Evolutionary conservation across 2,888 invertebrate species (phyloP).

Genomic region (Helleia helle): DNA sequence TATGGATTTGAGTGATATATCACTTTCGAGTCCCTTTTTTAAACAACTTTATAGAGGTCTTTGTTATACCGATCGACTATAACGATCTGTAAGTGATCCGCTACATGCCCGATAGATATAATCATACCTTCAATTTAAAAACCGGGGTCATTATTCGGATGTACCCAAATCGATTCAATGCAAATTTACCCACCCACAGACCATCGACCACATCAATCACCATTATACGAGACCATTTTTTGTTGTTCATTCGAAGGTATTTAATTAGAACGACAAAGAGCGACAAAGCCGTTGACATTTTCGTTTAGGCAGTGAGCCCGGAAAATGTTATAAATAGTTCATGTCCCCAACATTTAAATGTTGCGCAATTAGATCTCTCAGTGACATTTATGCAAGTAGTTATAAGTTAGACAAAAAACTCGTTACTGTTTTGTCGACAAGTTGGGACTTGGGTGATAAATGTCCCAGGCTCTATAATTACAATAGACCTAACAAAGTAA

Average conservation of each 20-base stretch:
- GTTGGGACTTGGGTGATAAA: no score
- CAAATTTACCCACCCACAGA: slow-evolving; percentile 56
- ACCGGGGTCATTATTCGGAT: slow-evolving; percentile 48
- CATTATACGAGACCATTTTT: slow-evolving; percentile 47
- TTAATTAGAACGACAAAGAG: slow-evolving; percentile 48
- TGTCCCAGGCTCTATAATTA: no score
- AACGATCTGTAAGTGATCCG: no score
- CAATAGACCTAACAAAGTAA: no score
- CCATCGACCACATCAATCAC: slow-evolving; percentile 50
- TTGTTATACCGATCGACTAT: no score
- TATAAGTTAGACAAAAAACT: slow-evolving; percentile 1
- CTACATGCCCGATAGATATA: not conserved
- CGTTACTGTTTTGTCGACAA: no score
- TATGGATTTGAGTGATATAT: slow-evolving; percentile 12
- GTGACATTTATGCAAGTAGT: not conserved
- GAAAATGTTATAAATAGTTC: slow-evolving; percentile 1
- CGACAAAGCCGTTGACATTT: slow-evolving; percentile 56
- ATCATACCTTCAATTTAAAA: slow-evolving; percentile 24
- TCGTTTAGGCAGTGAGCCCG: not conserved
- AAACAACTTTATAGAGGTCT: no score
- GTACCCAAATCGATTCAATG: slow-evolving; percentile 60
- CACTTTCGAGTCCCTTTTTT: no score
- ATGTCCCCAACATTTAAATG: slow-evolving; percentile 7
- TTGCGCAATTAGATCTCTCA: slow-evolving; percentile 1
- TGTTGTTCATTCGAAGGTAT: slow-evolving; percentile 42